Base-by-base conservation (phyloP, 1,140 invertebrate genomes). In the Pachypsylla venusta region DNA sequence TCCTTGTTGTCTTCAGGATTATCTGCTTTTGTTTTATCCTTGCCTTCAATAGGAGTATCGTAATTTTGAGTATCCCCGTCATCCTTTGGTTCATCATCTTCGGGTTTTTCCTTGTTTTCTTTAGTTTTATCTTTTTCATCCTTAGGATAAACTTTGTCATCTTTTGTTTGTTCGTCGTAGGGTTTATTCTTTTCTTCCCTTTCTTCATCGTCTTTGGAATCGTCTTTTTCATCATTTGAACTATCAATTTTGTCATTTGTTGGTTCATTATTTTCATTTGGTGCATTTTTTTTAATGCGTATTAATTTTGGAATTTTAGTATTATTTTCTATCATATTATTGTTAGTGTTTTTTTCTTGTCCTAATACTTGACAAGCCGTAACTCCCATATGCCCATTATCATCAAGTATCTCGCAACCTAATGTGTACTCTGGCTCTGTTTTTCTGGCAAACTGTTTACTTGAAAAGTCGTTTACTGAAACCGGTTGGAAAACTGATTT, bases 11-110 rank as follows among this genome's bases (percentile, higher is more conserved):
- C 16, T 3, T 48, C 16, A 48, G 42, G 42, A 48, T 48, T 19
- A 10, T 48, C 42, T 48, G 16, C 42, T 4, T 4, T 4, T n/a
- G 42, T 3, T 48, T 48, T 48, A 35, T 35, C 30, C 16, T 48
- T 48, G n/a, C 22, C 4, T 48, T 48, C 42, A 48, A 22, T 7
- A n/a, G 16, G 16, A 19, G 16, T 19, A 48, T 48, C 42, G 4
- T 48, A n/a, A 22, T 48, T 3, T 48, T 48, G 4, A n/a, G n/a
- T n/a, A n/a, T n/a, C n/a, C n/a, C n/a, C n/a, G 7, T 48, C 3
- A 48, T 48, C 42, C 42, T 48, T 35, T 35, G 30, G 30, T 35
- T 35, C 22, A 48, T 48, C 22, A 48, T 48, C 42, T 4, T 48
- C 42, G 22, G 5, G 42, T 48, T 48, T 48, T 3, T 48, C 22